Evolutionary conservation across 2,888 invertebrate species (phyloP), one percentile per base, ranked within the genome.

Genomic region (Amblyjoppa fuscipennis): DNA sequence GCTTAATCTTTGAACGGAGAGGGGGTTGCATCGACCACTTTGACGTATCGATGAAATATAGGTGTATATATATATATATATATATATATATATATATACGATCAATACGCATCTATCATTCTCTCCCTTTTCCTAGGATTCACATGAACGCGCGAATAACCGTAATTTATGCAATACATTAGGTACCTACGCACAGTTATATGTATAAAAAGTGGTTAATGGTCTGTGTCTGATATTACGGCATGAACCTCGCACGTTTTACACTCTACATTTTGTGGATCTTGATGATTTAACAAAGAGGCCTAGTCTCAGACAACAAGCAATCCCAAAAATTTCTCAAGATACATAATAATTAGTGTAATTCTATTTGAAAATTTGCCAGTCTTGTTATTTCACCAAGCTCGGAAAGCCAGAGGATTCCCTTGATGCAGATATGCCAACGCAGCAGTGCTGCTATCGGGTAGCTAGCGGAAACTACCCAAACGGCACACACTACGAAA

Each of bases 91-190:
- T 34, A 34, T 34, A 34, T 34, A 34, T 34, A 34, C 64, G 85
- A 85, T 85, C 85, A 73, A 25, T 53, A 3, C 77, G 74, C 73
- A 84, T 84, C 84, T 77, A 84, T 84, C 84, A 81, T 78, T 38
- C 66, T 81, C 61, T 69, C 38, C 70, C 61, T 20, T 34, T 41
- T 66, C 28, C 3, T 4, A 34, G 28, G 31, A 45, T 68, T 34
- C 56, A 34, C 25, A 41, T 41, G 34, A 31, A 64, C 34, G 34
- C 16, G 31, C 31, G 31, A 64, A 1, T 16, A 16, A 70, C 34
- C 59, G 11, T 74, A 38, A n/a, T 73, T 68, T 38, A 34, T 20
- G 68, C 71, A 66, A 66, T 41, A 56, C 71, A 59, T 77, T 68
- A 51, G 28, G 45, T 38, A 38, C 13, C 66, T 25, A 16, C 1